phyloP scores from a whole-genome alignment of 2,888 invertebrate species.

The Hypolimnas misippus region DNA sequence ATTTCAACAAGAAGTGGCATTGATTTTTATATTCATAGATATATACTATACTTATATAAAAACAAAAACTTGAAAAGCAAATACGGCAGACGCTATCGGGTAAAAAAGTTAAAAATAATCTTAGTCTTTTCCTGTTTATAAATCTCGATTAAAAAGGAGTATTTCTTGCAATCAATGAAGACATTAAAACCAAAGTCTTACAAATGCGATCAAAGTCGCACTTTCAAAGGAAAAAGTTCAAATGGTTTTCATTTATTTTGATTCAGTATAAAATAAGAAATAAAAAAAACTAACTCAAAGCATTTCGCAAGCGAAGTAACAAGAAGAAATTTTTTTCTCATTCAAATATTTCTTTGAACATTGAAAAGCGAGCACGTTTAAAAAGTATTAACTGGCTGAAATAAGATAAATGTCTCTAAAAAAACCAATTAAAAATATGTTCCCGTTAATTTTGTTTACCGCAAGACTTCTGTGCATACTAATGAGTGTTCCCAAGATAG shows the following conservation, averaged over 20 bases:
- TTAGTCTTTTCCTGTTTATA: too few species aligned
- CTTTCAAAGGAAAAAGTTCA: constrained; percentile 6
- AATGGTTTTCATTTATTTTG: constrained; percentile 5
- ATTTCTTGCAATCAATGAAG: neutral
- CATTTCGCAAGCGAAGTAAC: neutral
- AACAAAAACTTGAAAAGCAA: too few species aligned
- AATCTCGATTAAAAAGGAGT: neutral
- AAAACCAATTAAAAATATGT: constrained; percentile 66
- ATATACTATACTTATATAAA: too few species aligned
- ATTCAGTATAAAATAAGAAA: too few species aligned
- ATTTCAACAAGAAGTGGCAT: too few species aligned
- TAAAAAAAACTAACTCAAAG: neutral
- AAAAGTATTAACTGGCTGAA: neutral
- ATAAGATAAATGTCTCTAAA: neutral
- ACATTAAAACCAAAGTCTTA: neutral
- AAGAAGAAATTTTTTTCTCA: neutral
- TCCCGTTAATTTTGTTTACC: constrained; percentile 53
- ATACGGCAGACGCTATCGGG: too few species aligned
- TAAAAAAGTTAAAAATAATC: neutral
- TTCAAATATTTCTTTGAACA: neutral
- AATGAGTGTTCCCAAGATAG: constrained; percentile 39
- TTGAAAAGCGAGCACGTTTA: neutral
- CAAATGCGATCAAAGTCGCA: neutral
- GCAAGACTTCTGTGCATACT: constrained; percentile 45
- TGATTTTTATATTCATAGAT: too few species aligned